Conservation (phyloP, 2,888 invertebrate species). For the Aphidoletes aphidimyza region DNA sequence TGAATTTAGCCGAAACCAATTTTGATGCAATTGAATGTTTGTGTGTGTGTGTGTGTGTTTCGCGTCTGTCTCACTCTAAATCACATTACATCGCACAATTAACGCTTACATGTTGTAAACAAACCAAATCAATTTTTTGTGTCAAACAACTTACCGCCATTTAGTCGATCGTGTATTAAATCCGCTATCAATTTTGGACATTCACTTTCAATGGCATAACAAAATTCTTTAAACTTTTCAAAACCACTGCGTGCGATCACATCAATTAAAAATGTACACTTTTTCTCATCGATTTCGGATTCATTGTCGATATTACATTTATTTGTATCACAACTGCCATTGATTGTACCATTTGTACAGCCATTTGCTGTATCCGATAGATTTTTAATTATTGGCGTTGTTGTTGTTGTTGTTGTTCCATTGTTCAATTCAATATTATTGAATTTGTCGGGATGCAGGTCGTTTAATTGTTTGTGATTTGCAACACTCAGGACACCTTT, state of each 20-base stretch:
- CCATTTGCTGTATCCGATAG: slow-evolving; percentile 63
- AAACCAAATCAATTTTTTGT: too few relatives aligned
- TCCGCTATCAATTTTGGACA: slow-evolving; percentile 74
- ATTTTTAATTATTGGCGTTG: slow-evolving; percentile 59
- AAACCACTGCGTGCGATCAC: slow-evolving; percentile 73
- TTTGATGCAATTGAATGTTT: too few relatives aligned
- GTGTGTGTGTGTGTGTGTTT: too few relatives aligned
- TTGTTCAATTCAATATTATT: slow-evolving; percentile 60
- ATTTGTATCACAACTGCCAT: slow-evolving; percentile 23
- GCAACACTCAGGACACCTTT: slow-evolving; percentile 72
- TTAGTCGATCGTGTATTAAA: slow-evolving; percentile 71
- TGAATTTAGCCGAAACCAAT: too few relatives aligned
- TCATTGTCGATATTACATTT: slow-evolving; percentile 61
- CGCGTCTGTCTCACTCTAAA: too few relatives aligned
- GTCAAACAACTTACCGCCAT: slow-evolving; percentile 62
- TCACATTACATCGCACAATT: too few relatives aligned
- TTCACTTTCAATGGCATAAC: slow-evolving; percentile 72
- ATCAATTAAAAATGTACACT: slow-evolving; percentile 72
- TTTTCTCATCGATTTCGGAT: slow-evolving; percentile 66
- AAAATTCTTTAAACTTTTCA: slow-evolving; percentile 72
- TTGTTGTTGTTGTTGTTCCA: slow-evolving; percentile 59
- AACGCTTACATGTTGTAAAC: too few relatives aligned
- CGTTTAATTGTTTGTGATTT: slow-evolving; percentile 70
- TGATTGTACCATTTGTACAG: background rate
- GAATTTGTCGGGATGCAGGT: slow-evolving; percentile 56